Base-by-base conservation (phyloP, 2,888 invertebrate genomes). In the Dryomyza anilis region DNA sequence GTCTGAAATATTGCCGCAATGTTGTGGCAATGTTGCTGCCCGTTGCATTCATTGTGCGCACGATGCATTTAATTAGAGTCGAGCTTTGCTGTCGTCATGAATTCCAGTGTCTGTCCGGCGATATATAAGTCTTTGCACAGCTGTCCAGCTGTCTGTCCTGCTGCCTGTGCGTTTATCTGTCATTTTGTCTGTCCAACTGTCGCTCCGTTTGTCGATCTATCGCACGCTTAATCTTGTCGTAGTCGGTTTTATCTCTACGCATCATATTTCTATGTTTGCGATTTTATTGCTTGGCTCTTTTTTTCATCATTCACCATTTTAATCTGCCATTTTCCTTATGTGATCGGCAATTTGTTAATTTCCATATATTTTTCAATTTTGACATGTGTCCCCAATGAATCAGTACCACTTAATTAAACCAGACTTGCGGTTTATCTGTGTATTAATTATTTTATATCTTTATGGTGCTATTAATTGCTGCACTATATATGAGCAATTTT, bases 341-440 rank as follows among this genome's bases (percentile, higher is more conserved):
- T 43, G 43, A n/a, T 14, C 25, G 19, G 16, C 27, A 43, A 39
- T 56, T 56, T 21, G 43, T 36, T 25, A 25, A 7, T 16, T 43
- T 10, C 33, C 30, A 2, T 30, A 12, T 53, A n/a, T 27, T 27
- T 27, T n/a, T 50, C 16, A n/a, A n/a, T 27, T 27, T 55, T 55
- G 55, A 55, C 55, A 46, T 45, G 46, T 58, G 58, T 58, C 58
- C 46, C 58, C 58, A 46, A 30, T 45, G 59, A 48, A 33, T 48
- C 21, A n/a, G 21, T 48, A 59, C 33, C 59, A 59, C 46, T 59
- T 59, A 59, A 59, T 48, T 59, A 33, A 59, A n/a, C 10, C n/a
- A 29, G 23, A 39, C 16, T 16, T n/a, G n/a, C 8, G 16, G 29
- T 29, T 29, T 29, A 50, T 50, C n/a, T 23, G 25, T 50, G 25